A percentile compares a stretch with the other conserved stretches of the same genome.
Conservation (phyloP, 1,140 invertebrate species). For the Sesamia nonagrioides region DNA sequence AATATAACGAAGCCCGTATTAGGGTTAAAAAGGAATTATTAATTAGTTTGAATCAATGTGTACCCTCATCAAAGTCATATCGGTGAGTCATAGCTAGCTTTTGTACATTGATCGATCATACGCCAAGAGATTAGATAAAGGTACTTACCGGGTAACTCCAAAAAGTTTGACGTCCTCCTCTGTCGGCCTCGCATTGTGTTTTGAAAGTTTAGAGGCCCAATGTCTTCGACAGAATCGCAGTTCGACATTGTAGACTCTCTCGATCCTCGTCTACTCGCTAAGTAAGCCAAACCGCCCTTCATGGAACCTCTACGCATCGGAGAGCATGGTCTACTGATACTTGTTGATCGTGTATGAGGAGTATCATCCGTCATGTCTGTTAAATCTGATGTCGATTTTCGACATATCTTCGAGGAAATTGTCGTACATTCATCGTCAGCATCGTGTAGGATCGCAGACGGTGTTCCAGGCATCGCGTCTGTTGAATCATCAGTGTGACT, state of each 20-base stretch:
- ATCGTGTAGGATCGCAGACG: constrained; percentile 75
- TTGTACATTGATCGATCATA: background rate
- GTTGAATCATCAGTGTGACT: constrained; percentile 83
- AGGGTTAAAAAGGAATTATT: constrained; percentile 40
- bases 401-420: constrained; percentile 83
- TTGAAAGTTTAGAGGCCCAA: constrained; percentile 93
- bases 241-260: constrained; percentile 89
- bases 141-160: constrained; percentile 93
- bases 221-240: constrained; percentile 91
- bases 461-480: constrained; percentile 76
- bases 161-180: constrained; percentile 94
- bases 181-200: constrained; percentile 92
- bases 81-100: background rate
- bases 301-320: constrained; percentile 88
- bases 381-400: constrained; percentile 92
- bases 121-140: background rate
- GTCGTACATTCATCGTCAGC: constrained; percentile 80
- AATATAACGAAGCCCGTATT: constrained; percentile 12
- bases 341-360: constrained; percentile 89
- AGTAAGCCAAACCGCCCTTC: constrained; percentile 91
- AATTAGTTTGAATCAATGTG: constrained; percentile 39
- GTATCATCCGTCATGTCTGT: constrained; percentile 90
- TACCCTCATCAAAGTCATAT: constrained; percentile 47
- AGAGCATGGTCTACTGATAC: constrained; percentile 88
- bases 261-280: constrained; percentile 92